Evolutionary conservation across 2,888 invertebrate species (phyloP).

Genomic region (Chaitophorus viminalis): DNA sequence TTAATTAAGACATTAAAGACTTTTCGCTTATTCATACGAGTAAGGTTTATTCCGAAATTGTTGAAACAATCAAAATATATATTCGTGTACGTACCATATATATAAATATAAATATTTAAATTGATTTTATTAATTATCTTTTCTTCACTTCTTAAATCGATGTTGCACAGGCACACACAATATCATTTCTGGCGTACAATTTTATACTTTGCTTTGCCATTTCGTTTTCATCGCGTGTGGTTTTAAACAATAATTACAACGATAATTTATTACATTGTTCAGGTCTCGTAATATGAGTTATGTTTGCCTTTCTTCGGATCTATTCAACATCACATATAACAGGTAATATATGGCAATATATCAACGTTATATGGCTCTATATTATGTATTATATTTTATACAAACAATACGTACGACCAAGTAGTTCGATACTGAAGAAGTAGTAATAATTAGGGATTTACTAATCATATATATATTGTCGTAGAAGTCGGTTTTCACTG

Average conservation of each 20-base stretch:
- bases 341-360: background rate
- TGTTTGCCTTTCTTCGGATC: background rate
- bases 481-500: background rate
- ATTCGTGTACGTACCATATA: background rate
- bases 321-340: background rate
- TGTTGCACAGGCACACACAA: background rate
- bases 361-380: no score
- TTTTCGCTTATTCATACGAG: background rate
- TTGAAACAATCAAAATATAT: background rate
- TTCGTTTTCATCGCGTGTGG: background rate
- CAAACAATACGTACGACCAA: no score
- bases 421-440: no score
- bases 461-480: background rate
- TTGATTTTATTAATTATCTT: background rate
- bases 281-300: background rate
- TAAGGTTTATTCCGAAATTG: background rate
- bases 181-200: background rate
- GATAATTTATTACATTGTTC: background rate
- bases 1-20: constrained; percentile 1
- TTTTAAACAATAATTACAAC: background rate
- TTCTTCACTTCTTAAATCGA: background rate
- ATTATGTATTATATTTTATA: no score
- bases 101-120: background rate
- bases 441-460: no score
- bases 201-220: background rate